phyloP scores from a whole-genome alignment of 2,888 invertebrate genomes.

The Agrenia bidenticulata region DNA sequence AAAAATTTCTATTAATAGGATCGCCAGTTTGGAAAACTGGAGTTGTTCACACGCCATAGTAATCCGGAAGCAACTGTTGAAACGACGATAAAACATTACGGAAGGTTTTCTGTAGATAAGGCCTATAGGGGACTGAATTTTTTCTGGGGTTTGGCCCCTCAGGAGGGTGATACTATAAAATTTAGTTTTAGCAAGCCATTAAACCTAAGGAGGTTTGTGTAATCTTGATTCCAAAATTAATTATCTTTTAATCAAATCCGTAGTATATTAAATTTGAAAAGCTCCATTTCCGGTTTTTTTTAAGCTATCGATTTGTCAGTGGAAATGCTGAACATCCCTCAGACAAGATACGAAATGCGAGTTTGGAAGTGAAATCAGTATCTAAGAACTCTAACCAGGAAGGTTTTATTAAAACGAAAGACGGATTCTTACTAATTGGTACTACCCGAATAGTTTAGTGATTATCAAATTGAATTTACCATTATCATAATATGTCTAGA shows the following conservation, averaged over 20 bases:
- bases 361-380: slow-evolving; percentile 72
- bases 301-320: slow-evolving; percentile 79
- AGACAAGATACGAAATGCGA: slow-evolving; percentile 83
- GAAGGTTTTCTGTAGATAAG: slow-evolving; percentile 72
- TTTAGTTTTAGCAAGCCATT: slow-evolving; percentile 77
- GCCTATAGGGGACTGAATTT: slow-evolving; percentile 85
- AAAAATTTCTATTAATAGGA: slow-evolving; percentile 66
- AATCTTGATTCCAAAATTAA: no score
- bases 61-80: slow-evolving; percentile 72
- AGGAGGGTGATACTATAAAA: slow-evolving; percentile 74
- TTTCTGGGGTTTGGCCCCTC: slow-evolving; percentile 88
- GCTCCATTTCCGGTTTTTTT: no score
- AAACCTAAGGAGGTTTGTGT: slow-evolving; percentile 65
- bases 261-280: no score
- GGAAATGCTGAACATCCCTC: slow-evolving; percentile 87
- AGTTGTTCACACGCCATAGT: slow-evolving; percentile 73
- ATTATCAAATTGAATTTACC: not conserved
- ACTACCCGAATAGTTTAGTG: slow-evolving; percentile 25
- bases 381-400: slow-evolving; percentile 26
- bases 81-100: slow-evolving; percentile 76
- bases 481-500: slow-evolving; percentile 60
- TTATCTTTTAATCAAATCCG: no score
- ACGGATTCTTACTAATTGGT: slow-evolving; percentile 72
- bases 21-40: slow-evolving; percentile 81
- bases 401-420: slow-evolving; percentile 62